Evolutionary conservation across 64 coral and sea anemone genomes (phyloP).

Genomic region (Montipora cactus): DNA sequence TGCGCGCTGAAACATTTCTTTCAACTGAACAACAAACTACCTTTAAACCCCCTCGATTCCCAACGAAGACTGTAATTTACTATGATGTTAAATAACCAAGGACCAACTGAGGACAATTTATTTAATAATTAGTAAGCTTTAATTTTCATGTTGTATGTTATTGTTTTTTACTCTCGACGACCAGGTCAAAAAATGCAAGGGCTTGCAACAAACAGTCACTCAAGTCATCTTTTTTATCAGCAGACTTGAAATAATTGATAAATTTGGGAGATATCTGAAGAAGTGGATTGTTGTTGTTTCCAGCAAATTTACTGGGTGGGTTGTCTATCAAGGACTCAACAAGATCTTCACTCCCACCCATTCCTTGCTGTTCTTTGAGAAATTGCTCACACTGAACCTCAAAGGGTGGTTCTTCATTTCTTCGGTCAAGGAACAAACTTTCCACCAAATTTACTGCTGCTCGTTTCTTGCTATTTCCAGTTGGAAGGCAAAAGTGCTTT

Average conservation of each 20-base stretch:
- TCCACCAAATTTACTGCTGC: slow-evolving; percentile 88
- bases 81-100: no score
- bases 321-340: slow-evolving; percentile 62
- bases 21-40: no score
- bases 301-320: slow-evolving; percentile 7
- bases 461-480: slow-evolving; percentile 74
- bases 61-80: no score
- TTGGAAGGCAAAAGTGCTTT: slow-evolving; percentile 83
- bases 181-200: slow-evolving; percentile 91
- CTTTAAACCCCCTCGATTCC: no score
- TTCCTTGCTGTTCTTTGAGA: slow-evolving; percentile 84
- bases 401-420: slow-evolving; percentile 73
- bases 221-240: slow-evolving; percentile 94
- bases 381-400: slow-evolving; percentile 84
- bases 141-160: background rate
- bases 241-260: slow-evolving; percentile 84
- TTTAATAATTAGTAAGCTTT: no score
- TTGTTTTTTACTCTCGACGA: slow-evolving; percentile 38
- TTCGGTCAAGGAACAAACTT: slow-evolving; percentile 85
- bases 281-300: slow-evolving; percentile 41
- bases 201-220: slow-evolving; percentile 95
- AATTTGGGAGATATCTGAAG: slow-evolving; percentile 80
- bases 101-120: no score
- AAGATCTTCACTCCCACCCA: slow-evolving; percentile 85
- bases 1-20: no score